Evolutionary conservation across 2,888 invertebrate species (phyloP).

Genomic region (Tenthredo livida): DNA sequence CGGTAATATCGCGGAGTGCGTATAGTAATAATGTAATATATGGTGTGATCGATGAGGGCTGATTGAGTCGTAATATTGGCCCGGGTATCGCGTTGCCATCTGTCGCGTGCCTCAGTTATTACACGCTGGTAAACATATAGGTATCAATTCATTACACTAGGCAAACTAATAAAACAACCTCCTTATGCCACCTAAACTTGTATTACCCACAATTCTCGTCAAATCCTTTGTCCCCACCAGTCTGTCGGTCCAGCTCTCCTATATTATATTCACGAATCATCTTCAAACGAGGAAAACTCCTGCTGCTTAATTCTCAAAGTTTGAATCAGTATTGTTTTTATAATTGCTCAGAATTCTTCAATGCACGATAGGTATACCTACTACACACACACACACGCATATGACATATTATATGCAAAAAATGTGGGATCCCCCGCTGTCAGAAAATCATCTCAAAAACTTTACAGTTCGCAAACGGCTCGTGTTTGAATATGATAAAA

Average conservation of each 20-base stretch:
- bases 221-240: not conserved
- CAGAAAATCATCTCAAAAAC: constrained; percentile 14
- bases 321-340: not conserved
- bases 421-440: not conserved
- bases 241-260: not conserved
- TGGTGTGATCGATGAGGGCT: constrained; percentile 73
- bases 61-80: constrained; percentile 74
- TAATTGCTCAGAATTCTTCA: not conserved
- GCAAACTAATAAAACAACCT: constrained; percentile 70
- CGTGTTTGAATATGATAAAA: constrained; percentile 52
- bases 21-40: constrained; percentile 71
- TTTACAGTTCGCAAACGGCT: not conserved
- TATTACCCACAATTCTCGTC: constrained; percentile 21
- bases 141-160: constrained; percentile 68
- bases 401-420: not conserved
- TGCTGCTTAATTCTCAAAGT: not conserved
- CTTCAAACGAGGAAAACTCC: not conserved
- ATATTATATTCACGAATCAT: not conserved
- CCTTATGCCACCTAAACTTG: constrained; percentile 58
- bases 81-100: constrained; percentile 66
- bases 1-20: constrained; percentile 60
- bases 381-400: not conserved
- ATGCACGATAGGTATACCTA: not conserved
- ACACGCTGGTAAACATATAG: constrained; percentile 70
- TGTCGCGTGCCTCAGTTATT: constrained; percentile 68